Evolutionary conservation across 53 echinoderm and acorn worm genomes (phyloP), one percentile per base, ranked within the genome.

Genomic region (Pentamera pediparva): DNA sequence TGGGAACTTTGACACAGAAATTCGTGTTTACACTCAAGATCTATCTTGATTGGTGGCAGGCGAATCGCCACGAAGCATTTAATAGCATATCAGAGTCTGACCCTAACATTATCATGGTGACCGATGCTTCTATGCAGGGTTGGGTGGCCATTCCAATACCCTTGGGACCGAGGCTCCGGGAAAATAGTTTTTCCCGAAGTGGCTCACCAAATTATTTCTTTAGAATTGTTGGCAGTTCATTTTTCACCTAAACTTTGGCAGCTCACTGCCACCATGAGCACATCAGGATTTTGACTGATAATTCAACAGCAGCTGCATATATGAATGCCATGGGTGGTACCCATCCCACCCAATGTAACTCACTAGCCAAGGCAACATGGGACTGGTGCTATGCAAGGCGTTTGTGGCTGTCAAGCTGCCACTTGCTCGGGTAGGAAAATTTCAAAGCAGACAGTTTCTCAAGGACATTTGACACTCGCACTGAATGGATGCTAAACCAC

Each of bases 401-500:
- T 11, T 75, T 88, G 4, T 65, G 37, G 39, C 10, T 88, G 15
- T 56, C 83, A 25, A 74, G 83, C 8, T 64, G n/a, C 40, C 87
- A 83, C 34, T n/a, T 86, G 33, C 87, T 82, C 27, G 87, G 87
- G 4, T 56, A 32, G 18, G 48, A 75, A 22, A 86, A 86, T 71
- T 35, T 38, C 5, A 26, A 35, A 30, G 38, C 24, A 82, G 15
- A 59, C 79, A 25, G 75, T 77, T 12, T 64, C 13, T 45, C 87
- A 75, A 34, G 24, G 77, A 57, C 82, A 75, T 22, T 81, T 81
- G 4, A 63, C 33, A 17, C 59, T 59, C 57, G 70, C 24, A 56
- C 61, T 9, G 83, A 88, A 80, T 84, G 80, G 80, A 83, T 69
- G 80, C 38, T 88, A 0, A 20, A 86, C 25, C 49, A n/a, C n/a